A percentile compares a stretch with the other conserved stretches of the same genome.
Evolutionary conservation across 1,140 invertebrate species (phyloP).

Genomic region (Brachystomella parvula): DNA sequence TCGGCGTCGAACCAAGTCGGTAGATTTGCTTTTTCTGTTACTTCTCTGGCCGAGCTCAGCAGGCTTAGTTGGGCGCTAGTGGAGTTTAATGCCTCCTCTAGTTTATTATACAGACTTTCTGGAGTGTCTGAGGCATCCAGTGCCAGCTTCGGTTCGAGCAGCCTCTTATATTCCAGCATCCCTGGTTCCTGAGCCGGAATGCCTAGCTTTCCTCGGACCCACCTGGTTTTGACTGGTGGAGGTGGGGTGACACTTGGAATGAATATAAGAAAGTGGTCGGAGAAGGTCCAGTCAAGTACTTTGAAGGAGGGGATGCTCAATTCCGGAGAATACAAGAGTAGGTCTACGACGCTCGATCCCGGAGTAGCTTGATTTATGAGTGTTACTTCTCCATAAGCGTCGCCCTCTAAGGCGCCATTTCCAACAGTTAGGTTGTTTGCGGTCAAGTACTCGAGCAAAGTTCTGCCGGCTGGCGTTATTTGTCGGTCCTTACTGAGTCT

Average conservation of each 20-base stretch:
- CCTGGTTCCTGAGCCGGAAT: not conserved
- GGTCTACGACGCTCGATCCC: constrained; percentile 5
- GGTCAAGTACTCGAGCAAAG: not conserved
- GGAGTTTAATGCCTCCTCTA: not conserved
- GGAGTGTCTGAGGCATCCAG: not conserved
- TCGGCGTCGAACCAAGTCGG: not conserved
- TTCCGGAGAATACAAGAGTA: not conserved
- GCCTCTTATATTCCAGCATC: not conserved
- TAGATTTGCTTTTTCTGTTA: not conserved
- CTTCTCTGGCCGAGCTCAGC: not conserved
- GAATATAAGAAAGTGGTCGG: not conserved
- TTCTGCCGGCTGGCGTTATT: not conserved
- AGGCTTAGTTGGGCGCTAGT: not conserved
- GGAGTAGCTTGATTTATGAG: not conserved
- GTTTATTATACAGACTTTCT: not conserved
- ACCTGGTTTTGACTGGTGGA: not conserved
- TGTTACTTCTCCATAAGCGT: not conserved
- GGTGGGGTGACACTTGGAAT: not conserved
- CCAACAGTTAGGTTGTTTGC: not conserved
- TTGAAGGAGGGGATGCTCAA: not conserved
- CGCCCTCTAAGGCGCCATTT: not conserved
- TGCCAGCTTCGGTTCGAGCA: not conserved
- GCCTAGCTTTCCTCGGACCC: not conserved
- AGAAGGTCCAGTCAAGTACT: not conserved
- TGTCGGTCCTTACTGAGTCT: not conserved